Percentiles rank a stretch among this genome's conserved stretches.
Evolutionary conservation across 2,888 invertebrate genomes (phyloP).

Genomic region (Glyphotaelius pellucidus): DNA sequence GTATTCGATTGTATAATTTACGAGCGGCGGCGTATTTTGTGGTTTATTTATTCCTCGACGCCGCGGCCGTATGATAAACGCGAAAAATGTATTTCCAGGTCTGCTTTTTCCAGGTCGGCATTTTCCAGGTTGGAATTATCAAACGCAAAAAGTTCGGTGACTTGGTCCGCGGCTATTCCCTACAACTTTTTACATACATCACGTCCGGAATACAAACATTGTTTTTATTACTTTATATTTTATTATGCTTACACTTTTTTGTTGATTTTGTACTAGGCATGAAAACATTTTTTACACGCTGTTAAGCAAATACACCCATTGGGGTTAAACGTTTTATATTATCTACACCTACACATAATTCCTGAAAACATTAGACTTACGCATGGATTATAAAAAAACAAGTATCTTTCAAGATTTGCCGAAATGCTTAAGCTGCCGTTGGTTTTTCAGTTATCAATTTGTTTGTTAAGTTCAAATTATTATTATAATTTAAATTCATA

Average conservation of each 20-base stretch:
- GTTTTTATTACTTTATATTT: neutral
- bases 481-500: too few relatives aligned
- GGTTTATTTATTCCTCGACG: conserved; percentile 35
- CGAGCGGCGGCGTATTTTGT: conserved; percentile 28
- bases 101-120: neutral
- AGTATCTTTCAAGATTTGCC: neutral
- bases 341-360: neutral
- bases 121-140: neutral
- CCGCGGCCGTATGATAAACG: conserved; percentile 33
- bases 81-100: conserved; percentile 12
- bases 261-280: neutral
- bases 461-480: neutral
- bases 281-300: neutral
- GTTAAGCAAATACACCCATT: neutral
- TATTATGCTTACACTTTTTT: neutral
- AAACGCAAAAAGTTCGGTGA: neutral
- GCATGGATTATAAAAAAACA: too few relatives aligned
- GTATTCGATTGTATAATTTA: conserved; percentile 47
- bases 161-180: neutral
- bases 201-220: neutral
- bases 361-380: too few relatives aligned
- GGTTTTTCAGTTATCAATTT: neutral
- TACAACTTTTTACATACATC: neutral
- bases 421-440: neutral
- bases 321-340: neutral